Evolutionary conservation across 2,113 vertebrate genomes (phyloP).

Genomic region (Daubentonia madagascariensis): DNA sequence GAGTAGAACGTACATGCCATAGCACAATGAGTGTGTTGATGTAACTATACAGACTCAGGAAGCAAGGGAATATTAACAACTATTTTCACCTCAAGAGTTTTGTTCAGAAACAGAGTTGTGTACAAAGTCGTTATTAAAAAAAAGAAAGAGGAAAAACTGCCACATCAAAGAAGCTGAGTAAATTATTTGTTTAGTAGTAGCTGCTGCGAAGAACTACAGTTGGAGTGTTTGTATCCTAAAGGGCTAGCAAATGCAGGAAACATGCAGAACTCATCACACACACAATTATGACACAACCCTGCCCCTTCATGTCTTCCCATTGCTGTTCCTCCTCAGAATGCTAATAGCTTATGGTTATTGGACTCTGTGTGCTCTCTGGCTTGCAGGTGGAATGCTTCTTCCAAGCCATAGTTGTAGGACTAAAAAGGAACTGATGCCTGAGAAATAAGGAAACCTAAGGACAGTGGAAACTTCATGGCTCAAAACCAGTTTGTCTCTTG

Average conservation of each 20-base stretch:
- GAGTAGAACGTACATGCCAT: neutral
- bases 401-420: neutral
- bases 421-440: neutral
- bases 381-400: neutral
- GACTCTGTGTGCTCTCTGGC: neutral
- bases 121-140: neutral
- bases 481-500: neutral
- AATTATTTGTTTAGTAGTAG: constrained; percentile 9
- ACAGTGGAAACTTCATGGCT: neutral
- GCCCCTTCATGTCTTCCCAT: neutral
- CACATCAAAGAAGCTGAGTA: neutral
- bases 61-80: neutral
- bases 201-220: neutral
- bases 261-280: neutral
- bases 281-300: neutral
- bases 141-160: neutral
- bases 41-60: neutral
- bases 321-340: neutral
- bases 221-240: neutral
- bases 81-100: neutral
- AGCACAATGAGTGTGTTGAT: neutral
- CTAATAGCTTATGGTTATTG: neutral
- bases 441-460: neutral
- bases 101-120: neutral
- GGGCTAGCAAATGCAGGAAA: neutral